These are phyloP conservation scores for Matsumyia berberina DNA, from an alignment of 2,888 invertebrate species.

Conservation along the genomic window DNA sequence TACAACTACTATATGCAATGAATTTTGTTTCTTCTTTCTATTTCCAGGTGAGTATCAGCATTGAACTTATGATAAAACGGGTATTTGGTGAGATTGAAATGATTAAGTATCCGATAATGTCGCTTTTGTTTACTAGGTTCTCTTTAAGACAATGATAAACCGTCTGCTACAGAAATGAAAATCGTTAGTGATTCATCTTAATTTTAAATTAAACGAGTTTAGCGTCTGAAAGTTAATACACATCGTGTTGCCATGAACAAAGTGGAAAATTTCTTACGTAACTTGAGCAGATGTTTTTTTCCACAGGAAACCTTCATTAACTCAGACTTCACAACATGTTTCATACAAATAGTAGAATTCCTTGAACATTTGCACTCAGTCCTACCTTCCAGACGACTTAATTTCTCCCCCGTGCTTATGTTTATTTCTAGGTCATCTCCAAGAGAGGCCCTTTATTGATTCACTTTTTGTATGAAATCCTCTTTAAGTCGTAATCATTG, in stretches of 20 bases:
- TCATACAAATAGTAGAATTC: conserved; percentile 2
- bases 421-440: conserved; percentile 52
- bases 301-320: neutral
- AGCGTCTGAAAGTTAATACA: no score
- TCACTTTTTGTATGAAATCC: neutral
- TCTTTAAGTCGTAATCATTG: conserved; percentile 24
- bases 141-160: neutral
- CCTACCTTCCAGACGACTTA: neutral
- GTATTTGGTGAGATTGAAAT: conserved; percentile 46
- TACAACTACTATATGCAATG: conserved; percentile 3
- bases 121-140: neutral
- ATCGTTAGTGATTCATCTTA: neutral
- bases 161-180: neutral
- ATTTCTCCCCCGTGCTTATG: neutral
- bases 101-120: neutral
- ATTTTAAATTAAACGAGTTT: neutral
- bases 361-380: conserved; percentile 10
- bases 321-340: neutral
- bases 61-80: conserved; percentile 4
- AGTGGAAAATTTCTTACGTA: neutral
- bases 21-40: conserved; percentile 8
- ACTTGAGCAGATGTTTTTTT: conserved; percentile 30
- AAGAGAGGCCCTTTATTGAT: conserved; percentile 46
- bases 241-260: no score
- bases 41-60: conserved; percentile 55